Base-by-base conservation (phyloP, 2,113 vertebrate species). In the Cygnus buccinator region DNA sequence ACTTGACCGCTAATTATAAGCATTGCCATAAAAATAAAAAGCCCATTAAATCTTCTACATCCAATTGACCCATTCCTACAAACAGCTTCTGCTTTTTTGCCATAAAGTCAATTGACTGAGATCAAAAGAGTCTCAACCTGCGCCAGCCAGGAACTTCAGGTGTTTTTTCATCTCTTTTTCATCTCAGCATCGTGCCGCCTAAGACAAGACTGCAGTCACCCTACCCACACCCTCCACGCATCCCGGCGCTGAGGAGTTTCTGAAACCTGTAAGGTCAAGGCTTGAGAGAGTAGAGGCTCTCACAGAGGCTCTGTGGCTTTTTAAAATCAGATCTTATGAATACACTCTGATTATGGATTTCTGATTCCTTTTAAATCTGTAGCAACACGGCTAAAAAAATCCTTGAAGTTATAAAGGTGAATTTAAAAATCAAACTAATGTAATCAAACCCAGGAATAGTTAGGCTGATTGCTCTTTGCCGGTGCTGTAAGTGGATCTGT, bases 401-500 rank as follows among this genome's bases (percentile, higher is more conserved):
- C 23, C 35, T 73, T 80, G 28, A 68, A 90, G 68, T 73, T 37
- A 50, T 44, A 87, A 76, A 86, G 57, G 28, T 78, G 41, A 90
- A 85, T 70, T 82, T 85, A 72, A 70, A 95, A 87, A 78, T 37
- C 84, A 85, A 92, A 77, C 20, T 29, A 66, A 62, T 26, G 37
- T 46, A 59, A 72, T 37, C 43, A 75, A 74, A 55, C 2, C 26
- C 37, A 67, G 55, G 59, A 37, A 68, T 65, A 91, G 41, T 59
- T 89, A n/a, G 74, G 26, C 23, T 48, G 6, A 71, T 90, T 80
- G 41, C 41, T 68, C 33, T 70, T 87, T 21, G 20, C 13, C 29
- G 59, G 41, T 74, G n/a, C 91, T 95, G 55, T 58, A 95, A 90
- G 39, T 70, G 33, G 22, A 89, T 89, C 61, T 87, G 43, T 85